phyloP scores from a whole-genome alignment of 2,888 invertebrate genomes.

The Ophioninae sp. region DNA sequence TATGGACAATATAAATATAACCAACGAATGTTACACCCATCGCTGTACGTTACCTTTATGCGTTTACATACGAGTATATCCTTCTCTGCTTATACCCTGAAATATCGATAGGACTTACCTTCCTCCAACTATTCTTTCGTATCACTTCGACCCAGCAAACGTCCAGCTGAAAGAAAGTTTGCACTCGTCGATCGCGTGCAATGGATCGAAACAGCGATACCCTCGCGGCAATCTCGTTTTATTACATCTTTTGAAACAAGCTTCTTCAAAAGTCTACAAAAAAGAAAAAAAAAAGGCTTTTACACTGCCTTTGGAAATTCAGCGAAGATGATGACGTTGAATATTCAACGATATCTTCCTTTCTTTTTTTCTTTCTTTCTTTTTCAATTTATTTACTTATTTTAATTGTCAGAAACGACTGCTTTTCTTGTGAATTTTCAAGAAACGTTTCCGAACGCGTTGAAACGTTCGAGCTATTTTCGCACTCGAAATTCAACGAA shows the following conservation, averaged over 20 bases:
- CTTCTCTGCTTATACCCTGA: background rate
- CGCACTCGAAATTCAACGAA: too few species aligned
- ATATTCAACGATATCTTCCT: too few species aligned
- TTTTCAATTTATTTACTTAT: too few species aligned
- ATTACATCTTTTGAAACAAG: background rate
- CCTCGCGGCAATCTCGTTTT: background rate
- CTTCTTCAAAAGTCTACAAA: background rate
- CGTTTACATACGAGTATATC: background rate
- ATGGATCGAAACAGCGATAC: constrained; percentile 2
- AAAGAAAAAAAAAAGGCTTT: background rate
- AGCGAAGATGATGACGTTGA: too few species aligned
- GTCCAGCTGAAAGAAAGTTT: background rate
- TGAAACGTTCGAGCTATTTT: too few species aligned
- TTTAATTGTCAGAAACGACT: too few species aligned
- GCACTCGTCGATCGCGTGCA: background rate
- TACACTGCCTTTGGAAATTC: background rate
- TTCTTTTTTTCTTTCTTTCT: too few species aligned
- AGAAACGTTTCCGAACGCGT: too few species aligned
- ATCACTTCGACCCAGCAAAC: background rate
- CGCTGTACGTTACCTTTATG: constrained; percentile 8
- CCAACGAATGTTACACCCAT: constrained; percentile 14
- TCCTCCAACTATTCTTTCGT: constrained; percentile 12
- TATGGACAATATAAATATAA: constrained; percentile 50
- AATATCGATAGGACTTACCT: constrained; percentile 36
- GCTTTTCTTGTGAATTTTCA: too few species aligned